Evolutionary conservation across 2,113 vertebrate species (phyloP), one percentile per base, ranked within the genome.

Genomic region (Phyllostomus discolor): DNA sequence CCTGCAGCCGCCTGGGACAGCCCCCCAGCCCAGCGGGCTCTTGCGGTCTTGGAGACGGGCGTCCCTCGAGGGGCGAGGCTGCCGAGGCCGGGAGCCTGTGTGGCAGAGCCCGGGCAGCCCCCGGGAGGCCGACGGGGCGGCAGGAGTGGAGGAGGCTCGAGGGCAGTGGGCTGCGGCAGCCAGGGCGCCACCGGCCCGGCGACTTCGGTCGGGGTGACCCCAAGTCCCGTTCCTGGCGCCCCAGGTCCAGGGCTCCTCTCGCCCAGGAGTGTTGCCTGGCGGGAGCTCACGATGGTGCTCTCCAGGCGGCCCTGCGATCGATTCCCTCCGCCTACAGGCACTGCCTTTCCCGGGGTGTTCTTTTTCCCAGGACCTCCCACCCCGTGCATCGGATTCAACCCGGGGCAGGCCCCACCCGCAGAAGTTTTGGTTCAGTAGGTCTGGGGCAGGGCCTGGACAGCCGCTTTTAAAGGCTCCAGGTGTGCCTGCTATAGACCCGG

Each of bases 51-150:
- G 26, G 52, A 52, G 75, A 17, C n/a, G 20, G 64, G 69, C 43
- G 8, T 46, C 59, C 62, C 70, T 9, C 0, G 22, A 66, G 41
- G 26, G 41, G 41, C 1, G 9, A 80, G 72, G 22, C 72, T 81
- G 67, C 70, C 24, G 9, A 7, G 4, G 17, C 0, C 11, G 16
- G 20, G 88, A 22, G 33, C 0, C 0, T 4, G 7, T 1, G 12
- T n/a, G 48, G 38, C 35, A 75, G 20, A 85, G 78, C 66, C 54
- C 24, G 75, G 31, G 52, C 67, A 41, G 31, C 14, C 10, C 31
- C 10, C 5, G 66, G 86, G 46, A 26, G 31, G 66, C 43, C 20
- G 78, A 3, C 2, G 14, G 26, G 50, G n/a, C 4, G 9, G 2
- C 12, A 24, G 62, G 54, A 7, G 9, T 38, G 28, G 1, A 0